phyloP scores from a whole-genome alignment of 1,140 invertebrate species.

The Laupala kohalensis region DNA sequence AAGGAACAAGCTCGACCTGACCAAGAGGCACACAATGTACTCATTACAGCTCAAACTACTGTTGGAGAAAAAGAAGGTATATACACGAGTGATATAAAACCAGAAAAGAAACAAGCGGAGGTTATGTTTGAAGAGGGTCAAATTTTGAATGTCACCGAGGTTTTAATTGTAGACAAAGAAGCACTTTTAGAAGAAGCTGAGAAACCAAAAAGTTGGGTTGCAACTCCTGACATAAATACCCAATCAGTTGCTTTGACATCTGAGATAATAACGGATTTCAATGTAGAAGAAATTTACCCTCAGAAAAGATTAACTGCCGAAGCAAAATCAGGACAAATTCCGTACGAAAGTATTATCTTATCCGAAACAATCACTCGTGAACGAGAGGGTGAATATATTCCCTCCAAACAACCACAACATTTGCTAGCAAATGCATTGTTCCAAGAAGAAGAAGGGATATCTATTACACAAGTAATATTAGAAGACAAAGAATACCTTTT shows the following conservation, averaged over 20 bases:
- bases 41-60: conserved; percentile 26
- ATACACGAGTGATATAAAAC: conserved; percentile 28
- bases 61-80: conserved; percentile 37
- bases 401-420: conserved; percentile 12
- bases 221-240: conserved; percentile 32
- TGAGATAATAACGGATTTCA: conserved; percentile 30
- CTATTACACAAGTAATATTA: conserved; percentile 22
- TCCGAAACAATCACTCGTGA: conserved; percentile 20
- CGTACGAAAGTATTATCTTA: conserved; percentile 15
- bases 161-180: conserved; percentile 37
- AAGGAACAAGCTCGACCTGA: conserved; percentile 25
- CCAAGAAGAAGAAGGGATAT: conserved; percentile 20
- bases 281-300: conserved; percentile 25
- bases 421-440: conserved; percentile 22
- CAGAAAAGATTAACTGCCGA: conserved; percentile 24
- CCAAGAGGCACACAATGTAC: conserved; percentile 24
- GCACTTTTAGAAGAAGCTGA: conserved; percentile 23
- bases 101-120: conserved; percentile 31
- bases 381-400: conserved; percentile 13
- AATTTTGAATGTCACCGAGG: conserved; percentile 32
- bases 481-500: conserved; percentile 27
- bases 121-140: conserved; percentile 33
- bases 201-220: conserved; percentile 24
- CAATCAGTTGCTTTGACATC: conserved; percentile 37
- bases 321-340: conserved; percentile 26